phyloP scores from a whole-genome alignment of 2,888 invertebrate genomes.

The Glaucopsyche alexis region DNA sequence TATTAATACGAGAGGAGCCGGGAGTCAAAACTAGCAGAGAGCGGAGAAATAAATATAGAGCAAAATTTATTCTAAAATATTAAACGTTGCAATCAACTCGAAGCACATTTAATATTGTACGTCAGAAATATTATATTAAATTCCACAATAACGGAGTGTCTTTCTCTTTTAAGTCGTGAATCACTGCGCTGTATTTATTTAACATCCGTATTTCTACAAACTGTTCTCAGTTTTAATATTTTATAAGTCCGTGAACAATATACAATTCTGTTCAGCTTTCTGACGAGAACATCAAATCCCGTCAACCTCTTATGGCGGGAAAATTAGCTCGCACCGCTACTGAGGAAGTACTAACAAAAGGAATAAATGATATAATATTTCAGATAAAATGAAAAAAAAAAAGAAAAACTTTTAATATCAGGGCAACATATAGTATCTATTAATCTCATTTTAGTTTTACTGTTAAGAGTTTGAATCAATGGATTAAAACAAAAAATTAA shows the following conservation, averaged over 20 bases:
- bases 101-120: conserved; percentile 6
- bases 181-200: neutral
- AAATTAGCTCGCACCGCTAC: too few relatives aligned
- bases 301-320: neutral
- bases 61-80: conserved; percentile 1
- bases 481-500: too few relatives aligned
- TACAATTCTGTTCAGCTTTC: neutral
- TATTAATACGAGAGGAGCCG: neutral
- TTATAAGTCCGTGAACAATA: neutral
- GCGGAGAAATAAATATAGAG: neutral
- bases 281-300: neutral
- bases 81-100: conserved; percentile 5
- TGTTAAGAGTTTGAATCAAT: too few relatives aligned
- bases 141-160: conserved; percentile 13
- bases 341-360: neutral
- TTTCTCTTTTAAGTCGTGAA: neutral
- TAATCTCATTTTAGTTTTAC: too few relatives aligned
- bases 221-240: conserved; percentile 15
- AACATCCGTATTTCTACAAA: conserved; percentile 3
- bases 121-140: conserved; percentile 20
- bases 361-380: too few relatives aligned
- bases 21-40: neutral
- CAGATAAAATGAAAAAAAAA: too few relatives aligned
- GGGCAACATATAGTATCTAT: too few relatives aligned
- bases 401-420: too few relatives aligned